A percentile compares a stretch with the other conserved stretches of the same genome.
phyloP scores from a whole-genome alignment of 2,888 invertebrate genomes.

The Norana najaformis region DNA sequence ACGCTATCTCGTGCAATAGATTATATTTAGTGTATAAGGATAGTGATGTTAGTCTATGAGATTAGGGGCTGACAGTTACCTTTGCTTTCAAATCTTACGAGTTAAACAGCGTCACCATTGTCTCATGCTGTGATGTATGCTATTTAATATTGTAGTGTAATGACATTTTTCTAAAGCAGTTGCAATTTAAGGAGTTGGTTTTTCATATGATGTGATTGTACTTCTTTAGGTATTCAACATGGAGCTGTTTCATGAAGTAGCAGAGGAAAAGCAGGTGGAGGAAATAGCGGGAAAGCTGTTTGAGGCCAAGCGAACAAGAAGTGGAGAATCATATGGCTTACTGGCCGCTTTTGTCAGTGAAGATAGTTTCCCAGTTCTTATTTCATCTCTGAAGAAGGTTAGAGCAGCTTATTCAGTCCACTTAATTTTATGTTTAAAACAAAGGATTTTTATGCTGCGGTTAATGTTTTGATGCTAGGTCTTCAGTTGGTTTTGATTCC shows the following conservation, averaged over 20 bases:
- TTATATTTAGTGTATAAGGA: no score
- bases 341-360: constrained; percentile 79
- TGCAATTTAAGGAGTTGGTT: neutral
- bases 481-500: no score
- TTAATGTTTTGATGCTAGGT: no score
- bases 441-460: no score
- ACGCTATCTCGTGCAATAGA: no score
- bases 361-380: constrained; percentile 74
- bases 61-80: no score
- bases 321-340: constrained; percentile 81
- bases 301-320: constrained; percentile 72
- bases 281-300: constrained; percentile 75
- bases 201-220: neutral
- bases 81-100: no score
- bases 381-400: constrained; percentile 81
- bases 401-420: constrained; percentile 30
- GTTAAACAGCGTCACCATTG: no score
- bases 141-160: neutral
- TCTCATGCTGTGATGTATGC: no score
- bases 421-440: neutral
- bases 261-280: constrained; percentile 88
- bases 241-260: constrained; percentile 83
- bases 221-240: constrained; percentile 73
- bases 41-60: no score
- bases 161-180: neutral